These are phyloP conservation scores for Apomyelois bistriatella DNA, from an alignment of 2,888 invertebrate genomes.

Conservation along the genomic window DNA sequence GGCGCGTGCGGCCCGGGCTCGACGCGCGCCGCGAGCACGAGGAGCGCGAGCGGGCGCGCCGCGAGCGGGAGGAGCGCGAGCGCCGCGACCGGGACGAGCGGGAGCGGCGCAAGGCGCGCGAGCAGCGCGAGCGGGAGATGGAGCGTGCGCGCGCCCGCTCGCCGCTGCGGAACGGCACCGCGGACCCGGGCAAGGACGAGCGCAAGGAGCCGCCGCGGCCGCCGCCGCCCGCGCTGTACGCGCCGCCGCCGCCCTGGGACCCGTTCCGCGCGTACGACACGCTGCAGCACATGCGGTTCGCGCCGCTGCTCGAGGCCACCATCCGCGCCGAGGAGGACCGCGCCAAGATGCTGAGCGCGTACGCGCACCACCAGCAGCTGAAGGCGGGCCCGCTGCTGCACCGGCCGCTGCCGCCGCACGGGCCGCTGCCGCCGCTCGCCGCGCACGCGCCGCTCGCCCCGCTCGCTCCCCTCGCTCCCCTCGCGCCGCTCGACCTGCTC, in stretches of 20 bases:
- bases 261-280: constrained; percentile 87
- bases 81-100: constrained; percentile 72
- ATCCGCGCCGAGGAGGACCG: constrained; percentile 89
- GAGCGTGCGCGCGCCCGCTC: constrained; percentile 85
- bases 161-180: constrained; percentile 85
- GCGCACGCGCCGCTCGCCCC: constrained; percentile 52
- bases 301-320: constrained; percentile 89
- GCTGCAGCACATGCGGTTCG: constrained; percentile 84
- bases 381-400: constrained; percentile 70
- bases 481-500: constrained; percentile 80
- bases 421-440: constrained; percentile 59
- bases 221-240: constrained; percentile 71
- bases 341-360: constrained; percentile 86
- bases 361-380: constrained; percentile 81
- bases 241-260: constrained; percentile 82
- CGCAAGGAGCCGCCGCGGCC: constrained; percentile 76
- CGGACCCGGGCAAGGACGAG: constrained; percentile 66
- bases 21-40: constrained; percentile 65
- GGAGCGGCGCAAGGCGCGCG: constrained; percentile 68
- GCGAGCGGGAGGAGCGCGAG: constrained; percentile 82
- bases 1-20: constrained; percentile 56
- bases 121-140: constrained; percentile 74
- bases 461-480: constrained; percentile 40
- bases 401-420: constrained; percentile 73
- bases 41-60: constrained; percentile 76